These are phyloP conservation scores for Hemaris fuciformis DNA, from an alignment of 2,888 invertebrate species.

Conservation along the genomic window DNA sequence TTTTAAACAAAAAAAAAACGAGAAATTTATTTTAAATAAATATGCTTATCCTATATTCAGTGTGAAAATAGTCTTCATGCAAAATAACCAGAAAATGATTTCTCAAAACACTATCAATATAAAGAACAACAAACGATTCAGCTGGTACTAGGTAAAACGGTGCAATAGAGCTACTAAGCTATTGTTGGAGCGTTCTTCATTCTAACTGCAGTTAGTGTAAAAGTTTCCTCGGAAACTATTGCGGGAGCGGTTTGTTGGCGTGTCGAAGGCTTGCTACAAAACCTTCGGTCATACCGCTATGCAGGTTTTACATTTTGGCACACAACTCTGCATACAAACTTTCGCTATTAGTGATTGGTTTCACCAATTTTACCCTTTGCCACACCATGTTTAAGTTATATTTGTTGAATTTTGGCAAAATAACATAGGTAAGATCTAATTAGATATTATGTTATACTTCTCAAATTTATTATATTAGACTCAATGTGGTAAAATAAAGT, in stretches of 20 bases:
- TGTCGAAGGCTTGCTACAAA: background rate
- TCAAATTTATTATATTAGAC: too few relatives aligned
- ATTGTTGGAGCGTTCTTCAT: slow-evolving; percentile 17
- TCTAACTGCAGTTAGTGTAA: slow-evolving; percentile 17
- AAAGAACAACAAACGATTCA: background rate
- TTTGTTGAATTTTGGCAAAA: too few relatives aligned
- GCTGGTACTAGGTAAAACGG: background rate
- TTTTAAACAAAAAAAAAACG: too few relatives aligned
- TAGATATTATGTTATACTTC: too few relatives aligned
- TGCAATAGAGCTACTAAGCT: background rate
- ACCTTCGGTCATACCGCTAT: slow-evolving; percentile 9
- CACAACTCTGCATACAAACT: background rate
- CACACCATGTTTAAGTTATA: too few relatives aligned
- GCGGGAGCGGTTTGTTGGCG: background rate
- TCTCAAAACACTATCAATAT: background rate
- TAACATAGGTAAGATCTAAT: too few relatives aligned
- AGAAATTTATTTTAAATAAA: too few relatives aligned
- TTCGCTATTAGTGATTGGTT: background rate
- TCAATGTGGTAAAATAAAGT: too few relatives aligned
- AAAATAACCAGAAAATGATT: background rate
- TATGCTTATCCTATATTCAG: too few relatives aligned
- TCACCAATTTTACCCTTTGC: background rate
- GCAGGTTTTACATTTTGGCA: background rate
- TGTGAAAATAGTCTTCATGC: too few relatives aligned
- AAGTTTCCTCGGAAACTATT: slow-evolving; percentile 23